A percentile compares a stretch with the other conserved stretches of the same genome.
Conservation (phyloP, 2,113 vertebrate species). For the Ammodytes dubius region DNA sequence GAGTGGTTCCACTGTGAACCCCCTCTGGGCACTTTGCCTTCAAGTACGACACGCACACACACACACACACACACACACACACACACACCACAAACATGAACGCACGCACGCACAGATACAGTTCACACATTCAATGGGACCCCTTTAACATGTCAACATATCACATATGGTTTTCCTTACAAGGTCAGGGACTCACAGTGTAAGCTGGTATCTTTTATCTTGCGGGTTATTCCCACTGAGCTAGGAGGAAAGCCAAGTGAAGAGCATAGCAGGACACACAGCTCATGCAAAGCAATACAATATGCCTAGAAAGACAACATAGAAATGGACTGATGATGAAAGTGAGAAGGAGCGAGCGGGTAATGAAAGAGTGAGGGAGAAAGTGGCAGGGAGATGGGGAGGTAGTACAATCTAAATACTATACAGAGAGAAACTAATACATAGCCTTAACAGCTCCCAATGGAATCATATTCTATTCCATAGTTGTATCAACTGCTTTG, state of each 20-base stretch:
- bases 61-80: constrained; percentile 14
- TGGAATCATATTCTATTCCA: constrained; percentile 56
- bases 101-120: constrained; percentile 6
- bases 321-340: constrained; percentile 12
- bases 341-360: constrained; percentile 20
- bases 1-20: constrained; percentile 66
- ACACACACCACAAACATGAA: constrained; percentile 13
- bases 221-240: constrained; percentile 31
- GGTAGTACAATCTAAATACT: constrained; percentile 43
- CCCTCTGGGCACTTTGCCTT: constrained; percentile 49
- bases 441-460: constrained; percentile 72
- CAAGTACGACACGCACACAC: constrained; percentile 20
- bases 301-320: constrained; percentile 11
- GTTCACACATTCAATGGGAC: constrained; percentile 68
- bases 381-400: constrained; percentile 11
- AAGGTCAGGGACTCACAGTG: constrained; percentile 48
- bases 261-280: constrained; percentile 4
- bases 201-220: constrained; percentile 40
- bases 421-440: constrained; percentile 69
- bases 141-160: constrained; percentile 64
- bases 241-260: constrained; percentile 19
- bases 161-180: constrained; percentile 59
- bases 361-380: constrained; percentile 24
- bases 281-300: constrained; percentile 37
- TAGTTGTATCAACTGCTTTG: constrained; percentile 58